Evolutionary conservation across 2,797 vertebrate species (phyloP), one percentile per base, ranked within the genome.

Genomic region (Lateolabrax maculatus): DNA sequence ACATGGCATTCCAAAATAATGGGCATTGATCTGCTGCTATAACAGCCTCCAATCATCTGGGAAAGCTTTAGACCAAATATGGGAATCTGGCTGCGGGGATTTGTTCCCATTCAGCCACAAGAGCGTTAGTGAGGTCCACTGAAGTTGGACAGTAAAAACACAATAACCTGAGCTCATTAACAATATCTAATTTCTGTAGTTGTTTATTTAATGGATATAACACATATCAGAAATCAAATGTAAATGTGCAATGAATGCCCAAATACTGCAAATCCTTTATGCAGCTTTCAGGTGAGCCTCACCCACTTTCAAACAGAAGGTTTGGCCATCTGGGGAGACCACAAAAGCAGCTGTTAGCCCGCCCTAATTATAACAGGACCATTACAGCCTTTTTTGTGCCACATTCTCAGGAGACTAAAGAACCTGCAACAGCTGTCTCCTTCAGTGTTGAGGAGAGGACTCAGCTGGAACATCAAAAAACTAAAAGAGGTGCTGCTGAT

Each of bases 361-460:
- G 0, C 58, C 25, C 52, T 39, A 79, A 68, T 80, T 63, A 72
- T 9, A 58, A 27, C 10, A 53, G 19, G 18, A 23, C 62, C 9
- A 11, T 1, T 25, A 4, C 13, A 44, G 34, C 23, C 29, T 41
- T 56, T 62, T 66, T 25, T 3, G 1, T 53, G 48, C 25, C 49
- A 51, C 25, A 81, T 9, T 69, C 84, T 81, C 85, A 27, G 31
- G 71, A 70, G 85, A 69, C 15, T 0, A 19, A 58, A 49, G 2
- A 60, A 58, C 25, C 55, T 51, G 63, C 41, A 49, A 56, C 61
- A 51, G 73, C 62, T 70, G 75, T 15, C 25, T n/a, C 63, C 46
- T 11, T 46, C 10, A 1, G 49, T 16, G 23, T 37, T 0, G 16
- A 27, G 39, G 2, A 6, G 23, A 27, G 49, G 63, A 39, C 34